phyloP scores from a whole-genome alignment of 1,140 invertebrate species.

The Agraylea sexmaculata region DNA sequence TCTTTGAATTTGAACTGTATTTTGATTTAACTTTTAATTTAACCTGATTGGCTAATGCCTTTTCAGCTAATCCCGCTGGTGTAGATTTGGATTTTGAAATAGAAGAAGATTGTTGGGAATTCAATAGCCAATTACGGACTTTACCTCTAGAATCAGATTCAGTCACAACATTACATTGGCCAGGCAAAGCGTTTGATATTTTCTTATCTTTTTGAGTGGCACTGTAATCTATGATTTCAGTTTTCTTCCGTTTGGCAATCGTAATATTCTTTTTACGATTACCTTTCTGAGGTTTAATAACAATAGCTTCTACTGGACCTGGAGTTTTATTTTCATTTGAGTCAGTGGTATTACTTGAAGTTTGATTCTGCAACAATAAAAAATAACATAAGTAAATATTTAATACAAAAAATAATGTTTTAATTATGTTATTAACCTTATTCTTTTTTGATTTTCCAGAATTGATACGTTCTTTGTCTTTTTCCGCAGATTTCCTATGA shows the following conservation, averaged over 20 bases:
- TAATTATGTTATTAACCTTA: no score
- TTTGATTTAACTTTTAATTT: slow-evolving; percentile 26
- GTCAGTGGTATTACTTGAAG: no score
- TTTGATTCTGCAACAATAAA: no score
- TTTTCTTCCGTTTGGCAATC: slow-evolving; percentile 28
- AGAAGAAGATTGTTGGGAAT: slow-evolving; percentile 45
- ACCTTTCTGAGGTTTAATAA: slow-evolving; percentile 18
- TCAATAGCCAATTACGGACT: slow-evolving; percentile 72
- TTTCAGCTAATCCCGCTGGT: slow-evolving; percentile 47
- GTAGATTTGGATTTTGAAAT: slow-evolving; percentile 63
- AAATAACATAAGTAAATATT: no score
- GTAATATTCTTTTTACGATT: slow-evolving; percentile 19
- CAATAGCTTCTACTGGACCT: slow-evolving; percentile 18
- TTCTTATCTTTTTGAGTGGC: slow-evolving; percentile 44
- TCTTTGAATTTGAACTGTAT: slow-evolving; percentile 31
- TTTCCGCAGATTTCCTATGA: slow-evolving; percentile 41
- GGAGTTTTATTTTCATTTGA: slow-evolving; percentile 28
- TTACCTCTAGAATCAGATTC: slow-evolving; percentile 64
- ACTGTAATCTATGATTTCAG: slow-evolving; percentile 71
- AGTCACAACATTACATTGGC: slow-evolving; percentile 22
- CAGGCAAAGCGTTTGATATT: slow-evolving; percentile 25
- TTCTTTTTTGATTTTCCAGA: no score
- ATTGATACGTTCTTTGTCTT: slow-evolving; percentile 35
- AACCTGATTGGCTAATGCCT: slow-evolving; percentile 26
- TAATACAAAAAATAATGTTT: no score